phyloP scores from a whole-genome alignment of 2,797 vertebrate genomes.

The Menidia menidia region DNA sequence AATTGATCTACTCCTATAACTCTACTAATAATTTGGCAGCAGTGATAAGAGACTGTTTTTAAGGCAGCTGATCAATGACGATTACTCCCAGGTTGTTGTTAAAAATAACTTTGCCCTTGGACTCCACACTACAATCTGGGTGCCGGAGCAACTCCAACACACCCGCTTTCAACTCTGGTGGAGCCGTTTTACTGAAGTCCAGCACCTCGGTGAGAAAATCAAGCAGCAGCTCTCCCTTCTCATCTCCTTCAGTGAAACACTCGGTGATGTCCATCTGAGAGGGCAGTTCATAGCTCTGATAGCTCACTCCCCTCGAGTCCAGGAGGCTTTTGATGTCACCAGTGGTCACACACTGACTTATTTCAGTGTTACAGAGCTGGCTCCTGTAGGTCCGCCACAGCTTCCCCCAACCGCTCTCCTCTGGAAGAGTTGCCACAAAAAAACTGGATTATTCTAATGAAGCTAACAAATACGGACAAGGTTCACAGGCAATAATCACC shows the following conservation, averaged over 20 bases:
- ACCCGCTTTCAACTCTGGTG: conserved; percentile 84
- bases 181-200: conserved; percentile 86
- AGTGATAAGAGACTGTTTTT: background rate
- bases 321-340: conserved; percentile 81
- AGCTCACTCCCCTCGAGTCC: conserved; percentile 81
- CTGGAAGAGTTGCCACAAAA: conserved; percentile 69
- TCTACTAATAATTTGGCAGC: background rate
- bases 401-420: conserved; percentile 85
- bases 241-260: conserved; percentile 88
- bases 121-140: conserved; percentile 84
- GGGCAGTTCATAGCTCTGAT: conserved; percentile 81
- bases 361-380: conserved; percentile 79
- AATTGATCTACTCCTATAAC: background rate
- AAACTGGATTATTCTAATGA: background rate
- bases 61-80: conserved; percentile 78
- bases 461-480: background rate
- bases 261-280: conserved; percentile 92
- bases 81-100: conserved; percentile 88
- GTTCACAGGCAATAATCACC: background rate
- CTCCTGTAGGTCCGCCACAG: conserved; percentile 86
- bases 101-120: conserved; percentile 87
- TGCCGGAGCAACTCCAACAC: conserved; percentile 85
- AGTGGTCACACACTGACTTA: conserved; percentile 84
- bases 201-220: conserved; percentile 92
- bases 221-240: conserved; percentile 89